Conservation (phyloP, 53 echinoderm and acorn worm species). For the Actinopyga echinites region DNA sequence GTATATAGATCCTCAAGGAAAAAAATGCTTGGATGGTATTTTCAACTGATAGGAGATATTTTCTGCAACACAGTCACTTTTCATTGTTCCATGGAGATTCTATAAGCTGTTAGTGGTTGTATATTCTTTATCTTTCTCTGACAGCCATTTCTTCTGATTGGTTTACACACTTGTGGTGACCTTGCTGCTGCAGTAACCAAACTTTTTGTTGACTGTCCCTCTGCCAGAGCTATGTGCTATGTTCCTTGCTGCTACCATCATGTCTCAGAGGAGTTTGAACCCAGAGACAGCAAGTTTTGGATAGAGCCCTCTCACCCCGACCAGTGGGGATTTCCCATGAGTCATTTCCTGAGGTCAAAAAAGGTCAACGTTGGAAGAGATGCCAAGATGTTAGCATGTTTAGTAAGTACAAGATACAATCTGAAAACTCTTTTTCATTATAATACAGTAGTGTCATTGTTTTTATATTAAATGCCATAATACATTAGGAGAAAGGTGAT, state of each 20-base stretch:
- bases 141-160: constrained; percentile 76
- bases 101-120: too few species aligned
- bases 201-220: constrained; percentile 64
- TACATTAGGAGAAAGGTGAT: too few species aligned
- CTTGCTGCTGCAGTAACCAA: constrained; percentile 77
- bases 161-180: constrained; percentile 95
- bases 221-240: constrained; percentile 61
- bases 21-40: too few species aligned
- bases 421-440: too few species aligned
- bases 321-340: constrained; percentile 88
- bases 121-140: not conserved
- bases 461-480: too few species aligned
- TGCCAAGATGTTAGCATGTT: constrained; percentile 80
- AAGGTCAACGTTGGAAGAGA: constrained; percentile 63
- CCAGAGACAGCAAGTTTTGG: constrained; percentile 50
- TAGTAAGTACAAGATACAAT: constrained; percentile 52
- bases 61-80: too few species aligned
- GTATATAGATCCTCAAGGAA: too few species aligned
- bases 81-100: too few species aligned
- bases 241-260: constrained; percentile 88
- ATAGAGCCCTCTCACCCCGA: constrained; percentile 42
- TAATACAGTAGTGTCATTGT: too few species aligned
- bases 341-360: constrained; percentile 57
- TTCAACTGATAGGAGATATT: too few species aligned
- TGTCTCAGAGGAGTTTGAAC: constrained; percentile 85